Conservation (phyloP, 2,797 vertebrate genomes). For the Vireo griseus region DNA sequence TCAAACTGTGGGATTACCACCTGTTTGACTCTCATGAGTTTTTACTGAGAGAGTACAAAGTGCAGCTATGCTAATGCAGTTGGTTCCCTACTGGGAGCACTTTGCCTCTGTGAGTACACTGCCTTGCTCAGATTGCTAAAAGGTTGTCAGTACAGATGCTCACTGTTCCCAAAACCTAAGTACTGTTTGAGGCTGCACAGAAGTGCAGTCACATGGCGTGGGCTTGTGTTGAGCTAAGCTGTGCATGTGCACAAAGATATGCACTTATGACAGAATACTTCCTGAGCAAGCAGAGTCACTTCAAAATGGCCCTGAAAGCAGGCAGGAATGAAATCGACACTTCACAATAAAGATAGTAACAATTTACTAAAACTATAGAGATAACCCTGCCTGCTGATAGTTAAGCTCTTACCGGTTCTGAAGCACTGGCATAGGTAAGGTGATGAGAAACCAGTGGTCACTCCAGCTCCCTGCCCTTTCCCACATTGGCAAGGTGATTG, state of each 20-base stretch:
- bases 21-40: background rate
- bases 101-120: background rate
- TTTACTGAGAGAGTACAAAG: background rate
- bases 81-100: background rate
- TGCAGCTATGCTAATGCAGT: background rate
- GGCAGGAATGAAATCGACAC: background rate
- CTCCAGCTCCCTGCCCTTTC: slow-evolving; percentile 75
- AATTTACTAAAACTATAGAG: background rate
- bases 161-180: background rate
- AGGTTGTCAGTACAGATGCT: background rate
- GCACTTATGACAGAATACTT: background rate
- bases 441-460: slow-evolving; percentile 82
- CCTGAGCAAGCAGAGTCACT: background rate
- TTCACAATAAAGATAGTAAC: background rate
- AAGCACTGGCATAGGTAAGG: slow-evolving; percentile 77
- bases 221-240: background rate
- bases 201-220: background rate
- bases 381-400: background rate
- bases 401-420: slow-evolving; percentile 68
- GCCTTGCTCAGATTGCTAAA: background rate
- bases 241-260: background rate
- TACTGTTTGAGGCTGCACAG: background rate
- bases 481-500: slow-evolving; percentile 70
- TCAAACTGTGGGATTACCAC: background rate
- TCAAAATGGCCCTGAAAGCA: background rate